Evolutionary conservation across 2,113 vertebrate species (phyloP).

Genomic region (Pagrus major): DNA sequence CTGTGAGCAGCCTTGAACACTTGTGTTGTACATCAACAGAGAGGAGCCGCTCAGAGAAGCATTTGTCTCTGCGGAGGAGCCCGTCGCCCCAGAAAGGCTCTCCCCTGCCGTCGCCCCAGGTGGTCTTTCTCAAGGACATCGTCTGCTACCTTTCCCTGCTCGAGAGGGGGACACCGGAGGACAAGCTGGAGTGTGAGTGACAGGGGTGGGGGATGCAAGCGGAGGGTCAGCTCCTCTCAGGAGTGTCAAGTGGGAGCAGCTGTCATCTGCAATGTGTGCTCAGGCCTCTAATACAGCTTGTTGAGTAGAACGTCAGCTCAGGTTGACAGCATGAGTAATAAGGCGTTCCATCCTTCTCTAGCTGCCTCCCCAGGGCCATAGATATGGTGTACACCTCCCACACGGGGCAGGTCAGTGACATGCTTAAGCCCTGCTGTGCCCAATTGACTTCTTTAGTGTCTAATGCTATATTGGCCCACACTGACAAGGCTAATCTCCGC

Average conservation of each 20-base stretch:
- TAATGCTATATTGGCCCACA: slow-evolving; percentile 36
- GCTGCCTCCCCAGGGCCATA: slow-evolving; percentile 2
- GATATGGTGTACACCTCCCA: slow-evolving; percentile 18
- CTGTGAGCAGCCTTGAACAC: not conserved
- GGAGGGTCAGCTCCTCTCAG: slow-evolving; percentile 10
- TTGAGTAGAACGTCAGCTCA: slow-evolving; percentile 1
- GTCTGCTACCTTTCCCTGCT: slow-evolving; percentile 96
- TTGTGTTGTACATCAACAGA: slow-evolving; percentile 69
- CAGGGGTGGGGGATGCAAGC: not conserved
- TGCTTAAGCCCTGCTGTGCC: slow-evolving; percentile 35
- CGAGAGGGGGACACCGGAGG: slow-evolving; percentile 92
- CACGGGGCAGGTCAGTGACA: slow-evolving; percentile 24
- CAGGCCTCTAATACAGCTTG: not conserved
- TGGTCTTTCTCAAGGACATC: slow-evolving; percentile 94
- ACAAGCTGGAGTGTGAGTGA: slow-evolving; percentile 96
- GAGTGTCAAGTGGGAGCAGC: not conserved
- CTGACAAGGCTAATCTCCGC: slow-evolving; percentile 53
- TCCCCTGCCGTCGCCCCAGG: slow-evolving; percentile 72
- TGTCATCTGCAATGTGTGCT: slow-evolving; percentile 4
- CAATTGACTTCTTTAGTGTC: slow-evolving; percentile 39
- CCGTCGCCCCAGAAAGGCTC: slow-evolving; percentile 80
- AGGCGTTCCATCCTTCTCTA: slow-evolving; percentile 5
- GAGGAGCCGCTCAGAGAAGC: slow-evolving; percentile 81
- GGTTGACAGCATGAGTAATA: slow-evolving; percentile 24
- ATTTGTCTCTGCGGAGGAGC: slow-evolving; percentile 81